These are phyloP conservation scores for Hirudinaria manillensis DNA, from an alignment of 2,888 invertebrate genomes.

Conservation along the genomic window DNA sequence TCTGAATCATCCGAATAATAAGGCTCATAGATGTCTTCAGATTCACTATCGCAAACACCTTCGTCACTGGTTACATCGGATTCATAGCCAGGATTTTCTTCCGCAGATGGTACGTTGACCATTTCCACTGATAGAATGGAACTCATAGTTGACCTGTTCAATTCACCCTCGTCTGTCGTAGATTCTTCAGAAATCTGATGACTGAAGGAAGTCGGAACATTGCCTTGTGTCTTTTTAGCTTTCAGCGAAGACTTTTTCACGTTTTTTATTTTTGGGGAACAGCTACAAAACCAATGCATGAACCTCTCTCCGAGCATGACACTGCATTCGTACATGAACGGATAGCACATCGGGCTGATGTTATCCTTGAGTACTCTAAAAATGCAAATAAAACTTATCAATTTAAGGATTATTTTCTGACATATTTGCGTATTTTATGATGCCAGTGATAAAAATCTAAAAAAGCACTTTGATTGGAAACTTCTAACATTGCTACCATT, in stretches of 20 bases:
- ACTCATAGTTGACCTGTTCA: too few species aligned
- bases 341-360: slow-evolving; percentile 5
- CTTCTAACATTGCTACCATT: too few species aligned
- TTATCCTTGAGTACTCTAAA: neutral
- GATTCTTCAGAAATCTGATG: too few species aligned
- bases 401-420: too few species aligned
- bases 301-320: slow-evolving; percentile 16
- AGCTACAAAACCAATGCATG: slow-evolving; percentile 20
- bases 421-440: too few species aligned
- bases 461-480: too few species aligned
- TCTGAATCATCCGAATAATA: too few species aligned
- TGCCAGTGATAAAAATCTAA: too few species aligned
- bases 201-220: neutral
- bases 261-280: neutral
- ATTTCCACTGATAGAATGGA: neutral
- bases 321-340: slow-evolving; percentile 20
- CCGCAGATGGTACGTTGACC: neutral
- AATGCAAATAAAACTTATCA: neutral
- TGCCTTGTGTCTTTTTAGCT: neutral
- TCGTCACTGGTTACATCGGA: too few species aligned
- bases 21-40: too few species aligned
- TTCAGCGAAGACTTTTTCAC: neutral
- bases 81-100: neutral
- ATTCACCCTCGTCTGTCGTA: too few species aligned
- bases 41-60: too few species aligned